Conservation (phyloP, 2,113 vertebrate species). For the Oncorhynchus kisutch region DNA sequence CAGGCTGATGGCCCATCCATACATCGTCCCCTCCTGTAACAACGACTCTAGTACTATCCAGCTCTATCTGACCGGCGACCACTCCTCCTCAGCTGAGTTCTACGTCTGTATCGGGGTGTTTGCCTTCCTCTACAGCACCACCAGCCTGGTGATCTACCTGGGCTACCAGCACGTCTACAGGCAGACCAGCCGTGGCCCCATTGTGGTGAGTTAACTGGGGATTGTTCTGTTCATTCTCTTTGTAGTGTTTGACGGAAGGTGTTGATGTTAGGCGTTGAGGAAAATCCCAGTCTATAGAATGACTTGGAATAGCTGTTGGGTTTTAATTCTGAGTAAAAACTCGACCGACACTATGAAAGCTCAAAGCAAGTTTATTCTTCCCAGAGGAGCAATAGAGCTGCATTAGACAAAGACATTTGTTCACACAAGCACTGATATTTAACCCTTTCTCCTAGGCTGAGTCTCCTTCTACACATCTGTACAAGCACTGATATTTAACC, state of each 20-base stretch:
- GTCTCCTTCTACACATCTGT: too few relatives aligned
- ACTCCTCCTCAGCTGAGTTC: slow-evolving; percentile 86
- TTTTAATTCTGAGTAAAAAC: too few relatives aligned
- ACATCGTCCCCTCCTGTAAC: slow-evolving; percentile 74
- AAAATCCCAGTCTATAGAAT: too few relatives aligned
- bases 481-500: too few relatives aligned
- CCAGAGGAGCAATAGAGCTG: too few relatives aligned
- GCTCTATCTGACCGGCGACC: slow-evolving; percentile 78
- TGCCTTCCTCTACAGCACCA: slow-evolving; percentile 87
- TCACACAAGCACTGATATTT: too few relatives aligned
- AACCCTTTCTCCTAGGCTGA: too few relatives aligned
- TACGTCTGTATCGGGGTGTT: slow-evolving; percentile 90
- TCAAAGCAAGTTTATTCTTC: too few relatives aligned
- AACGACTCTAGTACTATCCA: background rate
- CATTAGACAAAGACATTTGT: too few relatives aligned
- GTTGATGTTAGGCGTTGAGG: background rate
- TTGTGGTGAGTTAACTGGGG: slow-evolving; percentile 74
- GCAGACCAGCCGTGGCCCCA: slow-evolving; percentile 77
- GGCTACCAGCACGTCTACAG: slow-evolving; percentile 86
- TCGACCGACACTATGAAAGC: too few relatives aligned
- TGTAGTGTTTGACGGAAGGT: background rate
- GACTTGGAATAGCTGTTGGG: too few relatives aligned
- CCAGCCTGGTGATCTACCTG: slow-evolving; percentile 84
- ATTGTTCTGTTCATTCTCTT: slow-evolving; percentile 1
- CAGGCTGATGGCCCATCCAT: slow-evolving; percentile 79